Percentiles rank a stretch among this genome's conserved stretches.
These are phyloP conservation scores for Intellagama lesueurii DNA, from an alignment of 2,797 vertebrate genomes.

Conservation along the genomic window DNA sequence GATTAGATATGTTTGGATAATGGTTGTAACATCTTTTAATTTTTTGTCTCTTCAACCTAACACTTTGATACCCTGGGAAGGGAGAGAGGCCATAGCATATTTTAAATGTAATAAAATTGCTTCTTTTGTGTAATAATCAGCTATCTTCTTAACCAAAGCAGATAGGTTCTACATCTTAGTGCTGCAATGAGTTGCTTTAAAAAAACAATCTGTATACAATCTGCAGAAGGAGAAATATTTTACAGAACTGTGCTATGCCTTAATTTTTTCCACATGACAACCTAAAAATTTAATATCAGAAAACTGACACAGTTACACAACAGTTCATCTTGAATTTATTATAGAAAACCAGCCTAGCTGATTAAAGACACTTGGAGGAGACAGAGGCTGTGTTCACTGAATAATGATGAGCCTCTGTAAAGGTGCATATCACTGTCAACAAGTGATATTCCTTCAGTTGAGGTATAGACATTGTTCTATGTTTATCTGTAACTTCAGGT, in stretches of 20 bases:
- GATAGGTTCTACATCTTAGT: not conserved
- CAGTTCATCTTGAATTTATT: conserved; percentile 33
- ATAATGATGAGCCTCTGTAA: not conserved
- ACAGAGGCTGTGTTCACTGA: not conserved
- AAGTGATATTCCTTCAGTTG: not conserved
- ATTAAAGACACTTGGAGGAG: conserved; percentile 34
- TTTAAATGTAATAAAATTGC: not conserved
- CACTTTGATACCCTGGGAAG: not conserved
- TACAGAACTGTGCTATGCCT: conserved; percentile 19
- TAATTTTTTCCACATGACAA: conserved; percentile 29
- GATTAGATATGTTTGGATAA: not conserved
- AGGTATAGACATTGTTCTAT: not conserved
- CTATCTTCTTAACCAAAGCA: not conserved
- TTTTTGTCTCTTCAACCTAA: not conserved
- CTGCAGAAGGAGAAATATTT: conserved; percentile 9
- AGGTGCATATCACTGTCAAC: not conserved
- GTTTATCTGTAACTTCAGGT: not conserved
- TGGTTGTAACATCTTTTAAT: not conserved
- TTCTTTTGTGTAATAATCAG: not conserved
- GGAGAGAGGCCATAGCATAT: not conserved
- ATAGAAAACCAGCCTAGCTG: conserved; percentile 23
- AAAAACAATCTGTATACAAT: not conserved
- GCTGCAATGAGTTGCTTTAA: not conserved
- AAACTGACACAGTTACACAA: conserved; percentile 10
- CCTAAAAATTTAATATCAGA: conserved; percentile 26